phyloP scores from a whole-genome alignment of 2,113 vertebrate species.

The Dasypus novemcinctus region DNA sequence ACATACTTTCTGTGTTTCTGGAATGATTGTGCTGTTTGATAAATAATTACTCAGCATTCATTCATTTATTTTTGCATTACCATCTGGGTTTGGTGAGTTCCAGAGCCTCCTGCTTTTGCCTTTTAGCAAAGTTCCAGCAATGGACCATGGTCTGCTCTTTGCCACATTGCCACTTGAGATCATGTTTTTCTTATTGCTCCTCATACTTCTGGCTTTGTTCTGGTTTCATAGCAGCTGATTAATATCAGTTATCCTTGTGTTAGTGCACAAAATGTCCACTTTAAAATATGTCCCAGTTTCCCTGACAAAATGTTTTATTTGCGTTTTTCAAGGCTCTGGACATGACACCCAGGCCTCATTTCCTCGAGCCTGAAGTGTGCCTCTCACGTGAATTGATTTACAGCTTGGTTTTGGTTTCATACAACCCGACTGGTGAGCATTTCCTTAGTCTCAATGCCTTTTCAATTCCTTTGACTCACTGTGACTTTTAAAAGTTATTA shows the following conservation, averaged over 20 bases:
- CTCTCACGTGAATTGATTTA: constrained; percentile 5
- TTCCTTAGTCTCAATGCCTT: constrained; percentile 41
- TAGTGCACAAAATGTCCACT: constrained; percentile 34
- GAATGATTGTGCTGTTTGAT: constrained; percentile 65
- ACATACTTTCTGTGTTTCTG: constrained; percentile 70
- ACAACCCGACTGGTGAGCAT: neutral
- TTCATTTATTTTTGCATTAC: constrained; percentile 52
- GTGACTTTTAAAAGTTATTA: constrained; percentile 46
- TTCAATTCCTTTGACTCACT: constrained; percentile 45
- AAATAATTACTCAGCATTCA: constrained; percentile 69
- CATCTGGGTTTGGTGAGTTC: constrained; percentile 57
- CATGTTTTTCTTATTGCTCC: constrained; percentile 48
- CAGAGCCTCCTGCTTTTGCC: constrained; percentile 43
- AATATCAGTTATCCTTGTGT: neutral
- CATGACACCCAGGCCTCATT: constrained; percentile 9
- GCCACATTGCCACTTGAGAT: constrained; percentile 41
- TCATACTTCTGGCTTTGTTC: constrained; percentile 31
- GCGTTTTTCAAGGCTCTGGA: neutral
- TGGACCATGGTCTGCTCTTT: constrained; percentile 38
- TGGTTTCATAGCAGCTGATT: constrained; percentile 36
- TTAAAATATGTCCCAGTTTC: neutral
- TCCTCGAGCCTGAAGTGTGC: neutral
- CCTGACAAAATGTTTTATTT: neutral
- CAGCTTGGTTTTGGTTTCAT: constrained; percentile 29
- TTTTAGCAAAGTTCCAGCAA: constrained; percentile 54